Conservation (phyloP, 1,140 invertebrate species). For the Colletes gigas region DNA sequence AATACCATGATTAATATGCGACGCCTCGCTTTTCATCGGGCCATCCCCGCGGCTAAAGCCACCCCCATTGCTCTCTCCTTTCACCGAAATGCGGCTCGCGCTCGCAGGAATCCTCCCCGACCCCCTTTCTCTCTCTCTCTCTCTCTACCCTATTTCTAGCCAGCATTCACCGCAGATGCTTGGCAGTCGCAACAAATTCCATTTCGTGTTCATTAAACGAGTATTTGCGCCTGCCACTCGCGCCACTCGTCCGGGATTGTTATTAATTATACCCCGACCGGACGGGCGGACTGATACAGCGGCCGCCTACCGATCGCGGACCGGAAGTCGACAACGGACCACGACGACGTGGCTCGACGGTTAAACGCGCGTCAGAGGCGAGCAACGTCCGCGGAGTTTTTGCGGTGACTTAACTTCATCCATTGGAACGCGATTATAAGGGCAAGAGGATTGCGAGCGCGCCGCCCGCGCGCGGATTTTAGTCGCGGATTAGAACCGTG, state of each 20-base stretch:
- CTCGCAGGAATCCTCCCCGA: background rate
- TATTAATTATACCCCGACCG: slow-evolving; percentile 57
- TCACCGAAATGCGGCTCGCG: slow-evolving; percentile 3
- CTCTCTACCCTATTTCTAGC: background rate
- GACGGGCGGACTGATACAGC: background rate
- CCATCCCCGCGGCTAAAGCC: background rate
- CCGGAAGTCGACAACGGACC: background rate
- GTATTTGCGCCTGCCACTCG: slow-evolving; percentile 35
- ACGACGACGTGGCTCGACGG: too few relatives aligned
- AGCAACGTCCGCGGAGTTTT: background rate
- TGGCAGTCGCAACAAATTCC: slow-evolving; percentile 49
- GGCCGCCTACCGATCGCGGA: background rate
- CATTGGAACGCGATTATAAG: slow-evolving; percentile 31
- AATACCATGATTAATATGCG: slow-evolving; percentile 65
- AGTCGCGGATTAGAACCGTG: background rate
- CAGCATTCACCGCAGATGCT: slow-evolving; percentile 7
- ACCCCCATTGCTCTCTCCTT: background rate
- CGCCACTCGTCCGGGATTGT: slow-evolving; percentile 29
- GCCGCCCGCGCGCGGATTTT: background rate
- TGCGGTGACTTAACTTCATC: slow-evolving; percentile 25
- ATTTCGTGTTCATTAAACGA: slow-evolving; percentile 59
- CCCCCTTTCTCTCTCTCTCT: background rate
- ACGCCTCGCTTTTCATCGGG: slow-evolving; percentile 37
- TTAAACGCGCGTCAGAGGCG: background rate
- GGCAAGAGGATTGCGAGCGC: slow-evolving; percentile 1